Percentiles rank a stretch among this genome's conserved stretches.
Conservation (phyloP, 2,888 invertebrate species). For the Cerceris ruficornis region DNA sequence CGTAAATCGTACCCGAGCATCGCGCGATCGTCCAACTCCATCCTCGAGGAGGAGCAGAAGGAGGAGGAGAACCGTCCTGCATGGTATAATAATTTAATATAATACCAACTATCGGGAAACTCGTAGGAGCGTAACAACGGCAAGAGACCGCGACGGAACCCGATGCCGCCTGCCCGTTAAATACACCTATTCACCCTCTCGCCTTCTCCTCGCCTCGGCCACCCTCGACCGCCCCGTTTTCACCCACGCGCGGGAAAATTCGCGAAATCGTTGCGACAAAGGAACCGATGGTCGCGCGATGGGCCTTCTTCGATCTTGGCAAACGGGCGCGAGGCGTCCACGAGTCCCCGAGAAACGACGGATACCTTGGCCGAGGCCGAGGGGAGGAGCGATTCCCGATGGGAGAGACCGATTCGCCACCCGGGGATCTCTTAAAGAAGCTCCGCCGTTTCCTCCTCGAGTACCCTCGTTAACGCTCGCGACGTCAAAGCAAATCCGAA, state of each 20-base stretch:
- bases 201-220: too few relatives aligned
- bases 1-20: slow-evolving; percentile 49
- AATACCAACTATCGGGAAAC: slow-evolving; percentile 71
- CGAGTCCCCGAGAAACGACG: not conserved
- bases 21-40: slow-evolving; percentile 35
- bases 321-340: too few relatives aligned
- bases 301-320: too few relatives aligned
- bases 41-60: slow-evolving; percentile 23
- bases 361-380: not conserved
- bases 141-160: slow-evolving; percentile 28
- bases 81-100: slow-evolving; percentile 71
- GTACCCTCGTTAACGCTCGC: slow-evolving; percentile 27
- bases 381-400: not conserved
- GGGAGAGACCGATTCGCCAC: not conserved
- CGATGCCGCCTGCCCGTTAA: slow-evolving; percentile 61
- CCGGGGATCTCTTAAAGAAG: too few relatives aligned
- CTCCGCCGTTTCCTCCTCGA: not conserved
- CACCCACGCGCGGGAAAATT: too few relatives aligned
- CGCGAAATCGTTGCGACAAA: too few relatives aligned
- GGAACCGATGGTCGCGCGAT: too few relatives aligned
- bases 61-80: slow-evolving; percentile 19
- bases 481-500: slow-evolving; percentile 40
- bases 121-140: slow-evolving; percentile 68
- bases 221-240: too few relatives aligned
- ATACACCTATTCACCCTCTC: slow-evolving; percentile 25